These are phyloP conservation scores for Byasa hedistus DNA, from an alignment of 2,888 invertebrate species.

Conservation along the genomic window DNA sequence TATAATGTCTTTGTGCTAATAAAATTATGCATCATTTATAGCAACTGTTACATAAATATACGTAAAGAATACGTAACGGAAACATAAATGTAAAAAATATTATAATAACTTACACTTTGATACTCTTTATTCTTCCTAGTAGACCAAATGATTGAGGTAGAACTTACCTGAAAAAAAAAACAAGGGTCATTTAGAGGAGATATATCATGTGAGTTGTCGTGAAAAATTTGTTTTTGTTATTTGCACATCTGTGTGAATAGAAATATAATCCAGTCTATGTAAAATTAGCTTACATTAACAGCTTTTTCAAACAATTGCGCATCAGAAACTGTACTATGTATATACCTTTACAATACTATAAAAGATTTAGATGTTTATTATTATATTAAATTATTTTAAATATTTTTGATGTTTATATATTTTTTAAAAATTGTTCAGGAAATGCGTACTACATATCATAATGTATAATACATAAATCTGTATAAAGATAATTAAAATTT, in stretches of 20 bases:
- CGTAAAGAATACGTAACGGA: neutral
- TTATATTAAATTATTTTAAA: too few relatives aligned
- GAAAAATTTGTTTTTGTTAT: constrained; percentile 9
- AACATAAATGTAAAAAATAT: neutral
- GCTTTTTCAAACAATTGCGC: neutral
- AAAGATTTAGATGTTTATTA: too few relatives aligned
- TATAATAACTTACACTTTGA: constrained; percentile 9
- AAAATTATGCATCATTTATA: neutral
- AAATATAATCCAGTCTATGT: neutral
- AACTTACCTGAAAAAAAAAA: constrained; percentile 27
- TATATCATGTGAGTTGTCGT: neutral
- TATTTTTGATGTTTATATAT: too few relatives aligned
- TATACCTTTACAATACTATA: neutral
- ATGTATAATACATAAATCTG: neutral
- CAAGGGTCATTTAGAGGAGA: neutral
- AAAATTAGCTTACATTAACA: constrained; percentile 1
- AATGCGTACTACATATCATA: too few relatives aligned
- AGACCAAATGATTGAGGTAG: neutral
- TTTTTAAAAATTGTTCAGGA: too few relatives aligned
- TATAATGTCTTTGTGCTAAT: neutral
- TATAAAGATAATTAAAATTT: too few relatives aligned
- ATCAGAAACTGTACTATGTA: neutral
- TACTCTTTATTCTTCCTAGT: neutral
- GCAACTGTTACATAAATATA: neutral
- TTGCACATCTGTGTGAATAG: neutral